Conservation (phyloP, 2,888 invertebrate species). For the Lycaena phlaeas region DNA sequence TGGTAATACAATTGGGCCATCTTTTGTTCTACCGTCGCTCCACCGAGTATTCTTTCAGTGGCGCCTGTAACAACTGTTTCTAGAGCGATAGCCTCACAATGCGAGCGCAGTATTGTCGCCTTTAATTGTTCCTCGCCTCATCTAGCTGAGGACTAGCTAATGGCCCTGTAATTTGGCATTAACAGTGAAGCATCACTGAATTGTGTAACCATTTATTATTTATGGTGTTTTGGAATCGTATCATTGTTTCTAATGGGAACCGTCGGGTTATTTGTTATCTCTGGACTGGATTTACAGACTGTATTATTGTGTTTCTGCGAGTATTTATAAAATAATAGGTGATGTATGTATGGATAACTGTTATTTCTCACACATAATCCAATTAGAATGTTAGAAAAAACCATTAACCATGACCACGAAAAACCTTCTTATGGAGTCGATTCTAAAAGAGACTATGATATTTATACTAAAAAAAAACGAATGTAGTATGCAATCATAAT, state of each 20-base stretch:
- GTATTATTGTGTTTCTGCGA: too few relatives aligned
- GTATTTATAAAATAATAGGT: too few relatives aligned
- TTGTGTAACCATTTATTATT: constrained; percentile 9
- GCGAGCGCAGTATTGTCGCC: constrained; percentile 44
- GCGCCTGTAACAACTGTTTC: constrained; percentile 45
- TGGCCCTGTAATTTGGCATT: constrained; percentile 36
- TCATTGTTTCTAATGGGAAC: neutral
- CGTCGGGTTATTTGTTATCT: too few relatives aligned
- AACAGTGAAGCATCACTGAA: constrained; percentile 17
- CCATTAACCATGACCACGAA: too few relatives aligned
- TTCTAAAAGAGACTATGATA: too few relatives aligned
- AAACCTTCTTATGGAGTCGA: too few relatives aligned
- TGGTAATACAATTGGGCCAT: constrained; percentile 45
- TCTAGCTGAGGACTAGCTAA: constrained; percentile 43
- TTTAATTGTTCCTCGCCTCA: constrained; percentile 48
- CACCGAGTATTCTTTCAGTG: constrained; percentile 34
- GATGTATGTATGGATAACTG: too few relatives aligned
- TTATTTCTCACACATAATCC: too few relatives aligned
- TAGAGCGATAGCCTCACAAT: constrained; percentile 46
- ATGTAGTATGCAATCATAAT: too few relatives aligned
- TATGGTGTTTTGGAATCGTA: constrained; percentile 5
- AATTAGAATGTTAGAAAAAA: too few relatives aligned
- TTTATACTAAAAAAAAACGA: too few relatives aligned
- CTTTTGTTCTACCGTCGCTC: constrained; percentile 40
- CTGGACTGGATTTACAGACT: too few relatives aligned